Base-by-base conservation (phyloP, 2,888 invertebrate species). In the Caenorhabditis doughertyi region DNA sequence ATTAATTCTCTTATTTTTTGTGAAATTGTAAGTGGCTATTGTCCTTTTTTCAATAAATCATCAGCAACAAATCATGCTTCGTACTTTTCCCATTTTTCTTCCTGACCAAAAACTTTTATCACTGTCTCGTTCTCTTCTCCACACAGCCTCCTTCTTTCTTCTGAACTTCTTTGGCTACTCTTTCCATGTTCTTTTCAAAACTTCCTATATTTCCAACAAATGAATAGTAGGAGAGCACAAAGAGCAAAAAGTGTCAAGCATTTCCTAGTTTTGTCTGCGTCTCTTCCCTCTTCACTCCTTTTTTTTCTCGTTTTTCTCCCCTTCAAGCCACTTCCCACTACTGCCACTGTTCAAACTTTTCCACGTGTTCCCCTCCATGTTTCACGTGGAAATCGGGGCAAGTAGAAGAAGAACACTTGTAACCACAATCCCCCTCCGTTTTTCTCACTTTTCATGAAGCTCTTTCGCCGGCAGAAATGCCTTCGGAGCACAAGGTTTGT, bases 171-270 rank as follows among this genome's bases (percentile, higher is more conserved):
- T 4, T 3, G 39, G 60, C 35, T 39, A 35, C 42, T 42, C 39
- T 60, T 21, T 3, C 39, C n/a, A n/a, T n/a, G n/a, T n/a, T n/a
- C n/a, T 18, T 13, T 13, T 23, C 39, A 58, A 5, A 60, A 60
- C 8, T n/a, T n/a, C 35, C 3, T 39, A 23, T 39, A n/a, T 32
- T 27, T 7, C 25, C 29, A 32, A 13, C 49, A 25, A 32, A 27
- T 23, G 39, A 73, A 55, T 35, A 47, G n/a, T n/a, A n/a, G n/a
- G n/a, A n/a, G 56, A 67, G 74, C 74, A 74, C 74, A 74, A 74
- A 74, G 74, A 70, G 70, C 77, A 77, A 77, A 77, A 68, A 70
- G 70, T 77, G 62, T 67, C 77, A 71, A 71, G 53, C 71, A 51
- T 73, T 39, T 32, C 23, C n/a, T n/a, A n/a, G n/a, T n/a, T n/a